These are phyloP conservation scores for Galaxea fascicularis DNA, from an alignment of 92 coral and sea anemone species.

Conservation along the genomic window DNA sequence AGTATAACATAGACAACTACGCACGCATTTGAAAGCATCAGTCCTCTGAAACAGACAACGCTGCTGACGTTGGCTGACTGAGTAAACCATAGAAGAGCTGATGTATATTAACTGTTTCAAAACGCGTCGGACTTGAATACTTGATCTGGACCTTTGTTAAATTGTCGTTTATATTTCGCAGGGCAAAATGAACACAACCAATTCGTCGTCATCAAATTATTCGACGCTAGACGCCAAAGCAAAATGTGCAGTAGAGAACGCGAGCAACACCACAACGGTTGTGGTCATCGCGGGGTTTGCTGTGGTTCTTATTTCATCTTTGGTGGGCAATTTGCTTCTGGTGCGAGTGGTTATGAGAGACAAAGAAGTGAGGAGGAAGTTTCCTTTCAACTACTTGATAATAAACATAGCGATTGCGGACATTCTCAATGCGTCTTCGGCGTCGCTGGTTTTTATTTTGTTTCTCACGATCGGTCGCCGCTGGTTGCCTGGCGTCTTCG, in stretches of 20 bases:
- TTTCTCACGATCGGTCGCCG: slow-evolving; percentile 48
- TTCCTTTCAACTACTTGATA: slow-evolving; percentile 72
- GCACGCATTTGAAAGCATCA: slow-evolving; percentile 19
- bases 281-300: slow-evolving; percentile 33
- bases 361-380: slow-evolving; percentile 47
- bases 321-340: slow-evolving; percentile 63
- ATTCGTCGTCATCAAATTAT: not conserved
- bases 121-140: not conserved
- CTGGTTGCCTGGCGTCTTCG: slow-evolving; percentile 70
- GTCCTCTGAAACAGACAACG: not conserved
- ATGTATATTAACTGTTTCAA: not conserved
- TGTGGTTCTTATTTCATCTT: slow-evolving; percentile 55
- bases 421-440: slow-evolving; percentile 58
- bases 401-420: slow-evolving; percentile 78
- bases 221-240: not conserved
- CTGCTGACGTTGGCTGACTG: not conserved
- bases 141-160: not conserved
- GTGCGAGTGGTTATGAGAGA: slow-evolving; percentile 47
- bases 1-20: not conserved
- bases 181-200: slow-evolving; percentile 24
- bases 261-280: slow-evolving; percentile 18
- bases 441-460: slow-evolving; percentile 48
- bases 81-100: not conserved
- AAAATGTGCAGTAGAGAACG: slow-evolving; percentile 38
- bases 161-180: slow-evolving; percentile 10